phyloP scores from a whole-genome alignment of 2,113 vertebrate genomes.

The Oryzias melastigma region DNA sequence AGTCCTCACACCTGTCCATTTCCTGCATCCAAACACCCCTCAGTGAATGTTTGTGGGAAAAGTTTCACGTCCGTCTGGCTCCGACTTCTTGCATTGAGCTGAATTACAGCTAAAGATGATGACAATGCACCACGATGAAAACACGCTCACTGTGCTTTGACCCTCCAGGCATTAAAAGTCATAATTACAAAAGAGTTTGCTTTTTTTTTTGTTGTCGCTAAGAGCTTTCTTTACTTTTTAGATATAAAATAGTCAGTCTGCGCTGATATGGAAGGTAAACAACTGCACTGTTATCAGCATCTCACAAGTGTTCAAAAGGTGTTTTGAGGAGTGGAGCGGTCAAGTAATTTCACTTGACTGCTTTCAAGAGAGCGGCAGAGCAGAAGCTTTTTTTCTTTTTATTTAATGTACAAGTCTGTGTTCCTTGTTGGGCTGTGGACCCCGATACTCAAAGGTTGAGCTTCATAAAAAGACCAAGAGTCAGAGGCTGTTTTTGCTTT shows the following conservation, averaged over 20 bases:
- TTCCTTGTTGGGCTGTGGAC: constrained; percentile 7
- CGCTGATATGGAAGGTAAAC: constrained; percentile 1
- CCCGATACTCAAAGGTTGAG: not conserved
- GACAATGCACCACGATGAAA: not conserved
- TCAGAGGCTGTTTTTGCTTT: too few species aligned
- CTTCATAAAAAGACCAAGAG: not conserved
- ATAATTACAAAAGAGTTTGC: not conserved
- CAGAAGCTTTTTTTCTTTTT: constrained; percentile 10
- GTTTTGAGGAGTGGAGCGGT: constrained; percentile 22
- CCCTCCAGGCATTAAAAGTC: constrained; percentile 6
- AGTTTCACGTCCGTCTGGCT: not conserved
- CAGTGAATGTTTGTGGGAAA: not conserved
- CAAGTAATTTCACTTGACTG: constrained; percentile 37
- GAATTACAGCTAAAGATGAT: not conserved
- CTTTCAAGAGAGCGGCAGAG: constrained; percentile 22
- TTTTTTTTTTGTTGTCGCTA: constrained; percentile 9
- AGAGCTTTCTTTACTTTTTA: constrained; percentile 5
- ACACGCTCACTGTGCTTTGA: not conserved
- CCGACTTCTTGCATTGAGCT: not conserved
- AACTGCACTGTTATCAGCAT: not conserved
- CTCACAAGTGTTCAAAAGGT: constrained; percentile 10
- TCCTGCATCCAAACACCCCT: not conserved
- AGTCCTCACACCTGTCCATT: constrained; percentile 19
- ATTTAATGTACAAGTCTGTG: constrained; percentile 14
- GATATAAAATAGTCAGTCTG: constrained; percentile 1